phyloP scores from a whole-genome alignment of 1,140 invertebrate species.

The Melanaphis sacchari region DNA sequence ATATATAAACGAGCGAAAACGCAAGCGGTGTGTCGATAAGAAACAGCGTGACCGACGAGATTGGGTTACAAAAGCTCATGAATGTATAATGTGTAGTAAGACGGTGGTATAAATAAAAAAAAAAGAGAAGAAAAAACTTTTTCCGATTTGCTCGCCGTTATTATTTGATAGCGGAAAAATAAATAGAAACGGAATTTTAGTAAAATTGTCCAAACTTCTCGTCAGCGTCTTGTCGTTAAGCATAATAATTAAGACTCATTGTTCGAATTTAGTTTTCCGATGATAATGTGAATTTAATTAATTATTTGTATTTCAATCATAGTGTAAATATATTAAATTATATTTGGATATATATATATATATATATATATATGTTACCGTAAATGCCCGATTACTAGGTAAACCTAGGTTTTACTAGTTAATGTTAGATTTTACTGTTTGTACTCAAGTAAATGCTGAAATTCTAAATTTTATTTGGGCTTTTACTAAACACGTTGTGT shows the following conservation, averaged over 20 bases:
- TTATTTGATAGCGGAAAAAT: neutral
- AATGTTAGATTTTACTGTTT: no score
- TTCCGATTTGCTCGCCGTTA: neutral
- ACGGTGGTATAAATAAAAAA: neutral
- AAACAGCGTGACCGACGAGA: neutral
- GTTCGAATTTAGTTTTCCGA: neutral
- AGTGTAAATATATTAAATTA: neutral
- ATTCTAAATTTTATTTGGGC: no score
- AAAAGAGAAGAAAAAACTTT: neutral
- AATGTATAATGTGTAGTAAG: slow-evolving; percentile 31
- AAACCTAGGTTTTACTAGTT: no score
- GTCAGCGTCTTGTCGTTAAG: neutral
- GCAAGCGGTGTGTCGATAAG: slow-evolving; percentile 36
- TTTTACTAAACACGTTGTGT: no score
- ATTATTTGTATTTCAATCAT: neutral
- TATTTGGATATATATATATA: neutral
- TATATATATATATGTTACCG: no score
- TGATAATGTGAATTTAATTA: neutral
- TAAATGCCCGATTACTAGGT: no score
- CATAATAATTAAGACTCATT: slow-evolving; percentile 14
- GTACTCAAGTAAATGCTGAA: no score
- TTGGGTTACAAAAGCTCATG: slow-evolving; percentile 45
- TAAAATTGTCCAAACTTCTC: neutral
- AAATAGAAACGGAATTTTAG: neutral
- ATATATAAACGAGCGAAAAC: slow-evolving; percentile 19